A percentile compares a stretch with the other conserved stretches of the same genome.
phyloP scores from a whole-genome alignment of 2,113 vertebrate species.

The Lagenorhynchus albirostris region DNA sequence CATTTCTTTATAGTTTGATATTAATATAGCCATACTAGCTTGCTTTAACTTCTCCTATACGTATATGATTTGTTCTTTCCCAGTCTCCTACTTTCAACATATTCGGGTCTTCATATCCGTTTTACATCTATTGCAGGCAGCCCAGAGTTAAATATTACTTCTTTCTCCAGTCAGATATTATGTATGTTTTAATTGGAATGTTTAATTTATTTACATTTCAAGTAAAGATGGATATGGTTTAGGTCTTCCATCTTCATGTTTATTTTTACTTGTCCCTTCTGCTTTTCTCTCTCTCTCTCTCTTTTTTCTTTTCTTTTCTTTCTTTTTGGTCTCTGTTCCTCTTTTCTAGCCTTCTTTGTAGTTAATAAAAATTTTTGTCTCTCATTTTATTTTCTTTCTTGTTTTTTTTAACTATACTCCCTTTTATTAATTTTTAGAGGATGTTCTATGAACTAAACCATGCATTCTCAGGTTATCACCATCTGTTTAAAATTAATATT shows the following conservation, averaged over 20 bases:
- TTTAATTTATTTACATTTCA: background rate
- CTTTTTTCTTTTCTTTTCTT: background rate
- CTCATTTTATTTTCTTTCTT: background rate
- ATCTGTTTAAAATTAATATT: background rate
- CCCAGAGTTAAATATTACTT: background rate
- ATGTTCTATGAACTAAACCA: background rate
- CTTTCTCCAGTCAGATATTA: background rate
- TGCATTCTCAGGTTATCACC: background rate
- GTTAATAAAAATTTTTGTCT: background rate
- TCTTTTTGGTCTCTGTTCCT: background rate
- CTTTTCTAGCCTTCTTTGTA: background rate
- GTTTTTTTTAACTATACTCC: background rate
- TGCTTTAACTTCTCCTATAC: background rate
- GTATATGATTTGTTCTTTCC: background rate
- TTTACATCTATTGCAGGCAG: background rate
- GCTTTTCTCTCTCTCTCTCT: background rate
- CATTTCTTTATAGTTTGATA: background rate
- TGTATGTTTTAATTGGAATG: background rate
- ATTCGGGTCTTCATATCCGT: background rate
- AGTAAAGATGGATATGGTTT: background rate
- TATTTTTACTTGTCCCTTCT: background rate
- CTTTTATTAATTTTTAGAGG: background rate
- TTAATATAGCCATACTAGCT: background rate
- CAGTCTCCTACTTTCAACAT: background rate
- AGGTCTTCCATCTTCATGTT: background rate